Evolutionary conservation across 1,140 invertebrate species (phyloP).

Genomic region (Phymastichus coffea): DNA sequence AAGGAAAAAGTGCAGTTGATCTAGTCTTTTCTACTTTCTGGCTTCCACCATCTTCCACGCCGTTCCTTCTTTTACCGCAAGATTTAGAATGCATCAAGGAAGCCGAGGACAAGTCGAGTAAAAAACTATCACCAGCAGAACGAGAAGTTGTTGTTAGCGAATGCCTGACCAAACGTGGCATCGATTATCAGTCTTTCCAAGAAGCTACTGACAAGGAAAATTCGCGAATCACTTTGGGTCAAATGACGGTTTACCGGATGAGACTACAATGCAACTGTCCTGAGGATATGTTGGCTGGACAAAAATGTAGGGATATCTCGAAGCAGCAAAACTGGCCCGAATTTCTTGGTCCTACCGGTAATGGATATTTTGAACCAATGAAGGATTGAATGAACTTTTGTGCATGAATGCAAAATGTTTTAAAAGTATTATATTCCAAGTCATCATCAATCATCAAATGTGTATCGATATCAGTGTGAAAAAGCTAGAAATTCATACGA

Average conservation of each 20-base stretch:
- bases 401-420: constrained; percentile 17
- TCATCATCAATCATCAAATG: too few species aligned
- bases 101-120: constrained; percentile 32
- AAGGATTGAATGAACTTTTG: constrained; percentile 12
- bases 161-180: constrained; percentile 52
- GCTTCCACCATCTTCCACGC: constrained; percentile 51
- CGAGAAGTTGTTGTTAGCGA: constrained; percentile 41
- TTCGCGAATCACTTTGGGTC: constrained; percentile 52
- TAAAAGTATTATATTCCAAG: constrained; percentile 13
- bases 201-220: constrained; percentile 53
- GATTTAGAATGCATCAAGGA: constrained; percentile 58
- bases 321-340: constrained; percentile 56
- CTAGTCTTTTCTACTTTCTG: constrained; percentile 61
- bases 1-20: constrained; percentile 50
- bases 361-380: constrained; percentile 53
- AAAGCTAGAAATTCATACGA: too few species aligned
- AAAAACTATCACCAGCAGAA: constrained; percentile 34
- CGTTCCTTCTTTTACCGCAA: constrained; percentile 50
- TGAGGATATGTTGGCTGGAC: constrained; percentile 49
- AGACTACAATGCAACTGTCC: constrained; percentile 58
- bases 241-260: constrained; percentile 61
- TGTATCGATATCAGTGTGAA: too few species aligned
- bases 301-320: constrained; percentile 56
- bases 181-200: constrained; percentile 46
- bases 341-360: constrained; percentile 54